Evolutionary conservation across 2,113 vertebrate genomes (phyloP), one percentile per base, ranked within the genome.

Genomic region (Bujurquina vittata): DNA sequence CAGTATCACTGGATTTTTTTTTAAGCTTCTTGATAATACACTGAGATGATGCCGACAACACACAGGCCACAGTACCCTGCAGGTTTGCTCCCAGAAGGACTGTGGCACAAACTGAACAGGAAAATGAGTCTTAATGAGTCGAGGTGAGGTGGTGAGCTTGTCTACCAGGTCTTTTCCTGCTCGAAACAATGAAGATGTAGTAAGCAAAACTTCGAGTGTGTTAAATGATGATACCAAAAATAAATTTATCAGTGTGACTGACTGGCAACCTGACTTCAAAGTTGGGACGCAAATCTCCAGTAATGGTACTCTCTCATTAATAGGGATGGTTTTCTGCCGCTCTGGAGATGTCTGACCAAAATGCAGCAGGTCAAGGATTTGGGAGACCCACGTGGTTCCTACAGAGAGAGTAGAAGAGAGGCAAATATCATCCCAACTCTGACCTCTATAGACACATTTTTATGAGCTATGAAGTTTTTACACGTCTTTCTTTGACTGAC

Each of bases 81-180:
- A 97, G 57, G 95, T 94, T 35, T 97, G 93, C 31, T 97, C 95
- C 96, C 89, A 95, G 82, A 97, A 97, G 15, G 96, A 96, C 11
- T 84, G 83, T 0, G 96, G 97, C 81, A 98, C 88, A 59, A 97
- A 95, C 2, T 96, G 94, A 63, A 95, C 26, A 0, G 95, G 95
- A 29, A 96, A 87, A 80, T 97, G 96, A 54, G 96, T 97, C 91
- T 97, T 98, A 46, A 97, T 92, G 26, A 97, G 85, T 49, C 96
- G 92, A 0, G 94, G 96, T 61, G 95, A 95, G 0, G 95, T 92
- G 35, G 75, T 9, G 17, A 94, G 90, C 3, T 86, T 86, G 29
- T 95, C 89, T 0, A 14, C 90, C 54, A 67, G 1, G 3, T 96
- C 91, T 73, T 56, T 87, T 59, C 95, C 95, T 94, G 22, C 23